Percentiles rank a stretch among this genome's conserved stretches.
Conservation (phyloP, 2,888 invertebrate genomes). For the Chrysolina americana region DNA sequence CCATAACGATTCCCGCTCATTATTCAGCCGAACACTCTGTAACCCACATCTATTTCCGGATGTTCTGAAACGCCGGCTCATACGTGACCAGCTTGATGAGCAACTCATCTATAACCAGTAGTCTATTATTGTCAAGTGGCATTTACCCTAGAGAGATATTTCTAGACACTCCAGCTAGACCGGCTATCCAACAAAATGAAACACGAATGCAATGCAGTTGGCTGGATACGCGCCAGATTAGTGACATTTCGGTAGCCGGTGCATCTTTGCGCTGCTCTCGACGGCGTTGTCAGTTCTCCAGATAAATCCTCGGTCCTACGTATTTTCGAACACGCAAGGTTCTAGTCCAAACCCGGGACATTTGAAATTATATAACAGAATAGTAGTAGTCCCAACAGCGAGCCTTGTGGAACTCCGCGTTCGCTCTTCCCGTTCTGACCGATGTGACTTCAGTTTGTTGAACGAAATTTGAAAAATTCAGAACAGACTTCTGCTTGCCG, state of each 20-base stretch:
- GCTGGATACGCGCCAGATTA: conserved; percentile 66
- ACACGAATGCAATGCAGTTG: conserved; percentile 61
- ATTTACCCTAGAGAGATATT: conserved; percentile 69
- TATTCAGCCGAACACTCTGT: neutral
- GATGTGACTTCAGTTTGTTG: neutral
- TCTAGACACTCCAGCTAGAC: conserved; percentile 66
- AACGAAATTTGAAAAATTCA: neutral
- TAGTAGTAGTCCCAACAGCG: neutral
- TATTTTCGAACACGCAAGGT: neutral
- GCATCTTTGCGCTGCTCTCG: neutral
- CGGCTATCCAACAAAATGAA: conserved; percentile 50
- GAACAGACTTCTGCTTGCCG: neutral
- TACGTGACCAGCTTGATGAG: neutral
- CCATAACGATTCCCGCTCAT: neutral
- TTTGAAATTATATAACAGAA: neutral
- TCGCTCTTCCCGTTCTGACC: neutral
- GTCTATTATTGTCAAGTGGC: conserved; percentile 61
- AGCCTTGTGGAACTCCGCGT: neutral
- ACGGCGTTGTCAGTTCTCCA: neutral
- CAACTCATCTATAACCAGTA: conserved; percentile 38
- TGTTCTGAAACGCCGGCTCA: neutral
- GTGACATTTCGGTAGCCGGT: conserved; percentile 62
- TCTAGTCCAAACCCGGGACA: neutral
- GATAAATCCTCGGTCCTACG: neutral
- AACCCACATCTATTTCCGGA: conserved; percentile 22